These are phyloP conservation scores for Rhysida immarginata DNA, from an alignment of 1,140 invertebrate genomes.

Conservation along the genomic window DNA sequence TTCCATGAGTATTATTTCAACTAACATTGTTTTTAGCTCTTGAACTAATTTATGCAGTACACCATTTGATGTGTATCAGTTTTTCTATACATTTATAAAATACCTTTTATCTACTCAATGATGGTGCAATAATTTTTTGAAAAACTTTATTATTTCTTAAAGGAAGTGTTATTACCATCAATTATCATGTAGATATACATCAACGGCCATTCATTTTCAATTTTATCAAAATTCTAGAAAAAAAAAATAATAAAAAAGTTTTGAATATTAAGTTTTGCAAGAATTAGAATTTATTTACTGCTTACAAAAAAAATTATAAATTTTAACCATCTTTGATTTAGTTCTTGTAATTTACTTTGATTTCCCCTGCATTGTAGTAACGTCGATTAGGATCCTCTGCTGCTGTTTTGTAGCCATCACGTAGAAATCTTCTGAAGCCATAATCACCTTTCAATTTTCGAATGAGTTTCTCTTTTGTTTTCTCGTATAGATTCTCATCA, in stretches of 20 bases:
- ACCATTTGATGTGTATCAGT: no score
- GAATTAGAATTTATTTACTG: background rate
- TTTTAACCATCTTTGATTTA: background rate
- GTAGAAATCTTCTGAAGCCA: slow-evolving; percentile 86
- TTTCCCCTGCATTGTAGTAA: slow-evolving; percentile 53
- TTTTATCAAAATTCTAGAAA: slow-evolving; percentile 74
- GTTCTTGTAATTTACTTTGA: slow-evolving; percentile 36
- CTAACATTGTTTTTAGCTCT: no score
- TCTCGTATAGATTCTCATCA: slow-evolving; percentile 67
- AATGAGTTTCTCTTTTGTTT: slow-evolving; percentile 78
- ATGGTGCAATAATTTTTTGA: no score
- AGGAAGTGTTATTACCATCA: slow-evolving; percentile 56
- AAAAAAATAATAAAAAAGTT: no score
- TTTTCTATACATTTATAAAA: no score
- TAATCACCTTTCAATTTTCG: slow-evolving; percentile 70
- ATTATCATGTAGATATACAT: slow-evolving; percentile 94
- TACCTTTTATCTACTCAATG: no score
- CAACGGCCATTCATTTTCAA: slow-evolving; percentile 96
- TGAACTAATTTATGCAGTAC: no score
- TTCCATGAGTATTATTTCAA: no score
- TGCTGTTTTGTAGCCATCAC: slow-evolving; percentile 85
- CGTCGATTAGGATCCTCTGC: slow-evolving; percentile 63
- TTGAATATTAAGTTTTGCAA: slow-evolving; percentile 3
- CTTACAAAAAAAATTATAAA: slow-evolving; percentile 1
- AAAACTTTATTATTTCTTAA: background rate